These are phyloP conservation scores for Pseudochromis fuscus DNA, from an alignment of 2,797 vertebrate species.

Conservation along the genomic window DNA sequence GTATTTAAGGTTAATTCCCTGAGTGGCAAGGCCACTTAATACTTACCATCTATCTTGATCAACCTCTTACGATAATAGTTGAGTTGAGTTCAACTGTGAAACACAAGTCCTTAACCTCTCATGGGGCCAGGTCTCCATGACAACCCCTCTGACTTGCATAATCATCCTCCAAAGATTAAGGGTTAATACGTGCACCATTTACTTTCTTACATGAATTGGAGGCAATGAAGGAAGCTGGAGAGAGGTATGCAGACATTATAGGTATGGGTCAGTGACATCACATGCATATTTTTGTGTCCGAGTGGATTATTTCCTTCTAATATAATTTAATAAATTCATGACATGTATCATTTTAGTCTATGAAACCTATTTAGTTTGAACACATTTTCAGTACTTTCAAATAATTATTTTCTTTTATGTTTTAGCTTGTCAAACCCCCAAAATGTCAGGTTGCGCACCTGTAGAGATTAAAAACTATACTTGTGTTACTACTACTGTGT, in stretches of 20 bases:
- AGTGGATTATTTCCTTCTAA: too few relatives aligned
- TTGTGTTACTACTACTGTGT: too few relatives aligned
- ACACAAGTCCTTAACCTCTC: conserved; percentile 24
- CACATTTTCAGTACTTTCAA: too few relatives aligned
- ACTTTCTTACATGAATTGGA: conserved; percentile 7
- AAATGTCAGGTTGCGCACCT: too few relatives aligned
- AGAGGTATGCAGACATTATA: conserved; percentile 8
- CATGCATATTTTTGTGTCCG: too few relatives aligned
- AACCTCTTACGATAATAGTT: conserved; percentile 13
- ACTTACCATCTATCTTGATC: conserved; percentile 14
- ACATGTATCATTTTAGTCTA: too few relatives aligned
- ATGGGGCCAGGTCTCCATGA: conserved; percentile 21
- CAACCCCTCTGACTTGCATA: conserved; percentile 24
- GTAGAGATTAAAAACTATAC: not conserved
- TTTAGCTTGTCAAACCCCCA: too few relatives aligned
- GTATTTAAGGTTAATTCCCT: conserved; percentile 27
- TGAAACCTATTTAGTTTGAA: too few relatives aligned
- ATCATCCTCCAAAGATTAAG: conserved; percentile 28
- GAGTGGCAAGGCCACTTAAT: conserved; percentile 19
- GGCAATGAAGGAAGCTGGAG: not conserved
- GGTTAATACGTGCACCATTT: conserved; percentile 12
- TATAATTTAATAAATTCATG: too few relatives aligned
- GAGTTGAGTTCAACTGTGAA: conserved; percentile 12
- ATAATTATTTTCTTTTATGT: too few relatives aligned
- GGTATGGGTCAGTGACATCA: too few relatives aligned